phyloP scores from a whole-genome alignment of 2,113 vertebrate genomes.

The Hypocryptadius cinnamomeus region DNA sequence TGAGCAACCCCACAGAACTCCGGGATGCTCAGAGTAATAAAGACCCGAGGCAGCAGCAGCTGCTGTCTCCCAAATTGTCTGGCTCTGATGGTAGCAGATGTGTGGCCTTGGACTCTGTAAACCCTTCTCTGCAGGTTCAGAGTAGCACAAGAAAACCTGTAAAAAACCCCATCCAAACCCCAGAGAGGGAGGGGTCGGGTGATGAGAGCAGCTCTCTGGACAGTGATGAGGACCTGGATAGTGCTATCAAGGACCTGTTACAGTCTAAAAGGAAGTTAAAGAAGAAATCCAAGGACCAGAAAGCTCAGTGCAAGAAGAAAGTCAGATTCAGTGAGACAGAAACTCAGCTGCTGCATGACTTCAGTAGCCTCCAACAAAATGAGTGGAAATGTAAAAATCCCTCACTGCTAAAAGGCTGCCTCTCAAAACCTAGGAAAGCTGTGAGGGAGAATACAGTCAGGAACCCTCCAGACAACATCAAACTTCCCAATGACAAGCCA shows the following conservation, averaged over 20 bases:
- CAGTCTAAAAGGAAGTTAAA: constrained; percentile 85
- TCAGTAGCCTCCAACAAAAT: not conserved
- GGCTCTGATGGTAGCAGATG: not conserved
- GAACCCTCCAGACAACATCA: not conserved
- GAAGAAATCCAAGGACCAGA: constrained; percentile 77
- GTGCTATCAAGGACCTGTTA: constrained; percentile 89
- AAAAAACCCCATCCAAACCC: not conserved
- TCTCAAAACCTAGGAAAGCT: constrained; percentile 56
- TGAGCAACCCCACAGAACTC: not conserved
- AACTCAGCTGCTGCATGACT: not conserved
- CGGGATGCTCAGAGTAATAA: not conserved
- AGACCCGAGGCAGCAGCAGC: not conserved
- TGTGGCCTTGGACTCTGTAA: not conserved
- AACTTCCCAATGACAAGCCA: not conserved
- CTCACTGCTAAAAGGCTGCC: constrained; percentile 55
- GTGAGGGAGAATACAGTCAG: not conserved
- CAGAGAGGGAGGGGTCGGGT: constrained; percentile 54
- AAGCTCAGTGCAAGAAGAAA: constrained; percentile 69
- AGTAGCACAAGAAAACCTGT: not conserved
- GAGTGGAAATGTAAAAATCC: constrained; percentile 38
- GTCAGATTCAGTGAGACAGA: constrained; percentile 65
- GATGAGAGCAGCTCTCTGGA: constrained; percentile 96
- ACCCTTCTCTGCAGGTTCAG: not conserved
- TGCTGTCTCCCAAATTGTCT: not conserved
- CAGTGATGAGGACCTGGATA: constrained; percentile 92